Base-by-base conservation (phyloP, 2,888 invertebrate species). In the Ypsolopha sequella region DNA sequence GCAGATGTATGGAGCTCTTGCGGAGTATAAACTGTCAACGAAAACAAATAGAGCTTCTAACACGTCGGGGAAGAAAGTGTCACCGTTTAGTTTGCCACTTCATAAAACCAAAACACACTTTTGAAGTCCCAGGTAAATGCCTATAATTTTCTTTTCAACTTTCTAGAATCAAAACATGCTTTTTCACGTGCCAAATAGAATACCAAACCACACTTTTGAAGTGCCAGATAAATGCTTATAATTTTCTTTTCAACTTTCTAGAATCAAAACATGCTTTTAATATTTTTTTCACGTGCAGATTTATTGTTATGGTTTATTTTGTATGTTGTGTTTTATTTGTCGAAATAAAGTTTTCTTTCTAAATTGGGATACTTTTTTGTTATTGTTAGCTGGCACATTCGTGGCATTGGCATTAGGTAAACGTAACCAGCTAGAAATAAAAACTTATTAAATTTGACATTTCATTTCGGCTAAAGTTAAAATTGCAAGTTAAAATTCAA, bases 11-110 rank as follows among this genome's bases (percentile, higher is more conserved):
- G 76, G 77, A 0, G 76, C 78, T 56, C 59, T 77, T 35, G 64
- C 64, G 9, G 72, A 73, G 34, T 13, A 72, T 6, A 69, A 70
- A 50, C 63, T 66, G 13, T 8, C 43, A 2, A 54, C 56, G 1
- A 81, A 69, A 54, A 63, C 76, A 0, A 81, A 76, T 53, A 68
- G 84, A 55, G 85, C 85, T 33, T 79, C 73, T 4, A 82, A 82
- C 55, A 82, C 81, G 11, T 63, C 69, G 2, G 60, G 58, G 34
- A 72, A 69, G 52, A 70, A 62, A 54, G 52, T 65, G 39, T 66
- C 65, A 2, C 62, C 67, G 0, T 64, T 62, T 47, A 60, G 58
- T 6, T 55, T 64, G 10, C 24, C n/a, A 13, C 6, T 24, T 11
- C 2, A 49, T 41, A 7, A n/a, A 14, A 10, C 6, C 2, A 39